Conservation (phyloP, 2,113 vertebrate species). For the Ibidorhyncha struthersii region DNA sequence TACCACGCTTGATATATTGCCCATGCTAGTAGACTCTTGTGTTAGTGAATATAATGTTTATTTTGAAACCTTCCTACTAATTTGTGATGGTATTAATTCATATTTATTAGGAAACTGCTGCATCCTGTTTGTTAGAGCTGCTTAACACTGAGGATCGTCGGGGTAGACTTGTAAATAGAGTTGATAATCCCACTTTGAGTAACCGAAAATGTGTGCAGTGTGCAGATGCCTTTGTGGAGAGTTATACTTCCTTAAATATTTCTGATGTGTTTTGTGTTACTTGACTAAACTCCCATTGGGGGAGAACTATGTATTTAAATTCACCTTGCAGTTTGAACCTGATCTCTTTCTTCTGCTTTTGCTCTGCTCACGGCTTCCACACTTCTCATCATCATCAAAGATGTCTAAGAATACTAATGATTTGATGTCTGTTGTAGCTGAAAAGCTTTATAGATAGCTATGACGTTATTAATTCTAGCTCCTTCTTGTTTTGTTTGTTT, state of each 20-base stretch:
- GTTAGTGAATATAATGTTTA: not conserved
- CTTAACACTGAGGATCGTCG: accelerated
- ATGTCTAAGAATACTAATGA: not conserved
- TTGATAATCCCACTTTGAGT: not conserved
- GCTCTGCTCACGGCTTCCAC: not conserved
- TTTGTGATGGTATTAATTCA: not conserved
- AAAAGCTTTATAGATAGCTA: not conserved
- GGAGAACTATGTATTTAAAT: not conserved
- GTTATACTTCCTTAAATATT: not conserved
- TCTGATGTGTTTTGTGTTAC: not conserved
- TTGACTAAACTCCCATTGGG: not conserved
- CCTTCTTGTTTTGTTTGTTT: not conserved
- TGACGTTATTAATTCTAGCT: not conserved
- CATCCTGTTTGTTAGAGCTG: not conserved
- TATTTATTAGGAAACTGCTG: not conserved
- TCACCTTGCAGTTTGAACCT: not conserved
- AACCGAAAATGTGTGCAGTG: not conserved
- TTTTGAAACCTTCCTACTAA: not conserved
- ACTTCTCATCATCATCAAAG: not conserved
- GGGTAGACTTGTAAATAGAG: not conserved
- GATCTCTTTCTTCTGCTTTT: not conserved
- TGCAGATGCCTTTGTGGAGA: not conserved
- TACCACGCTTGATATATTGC: not conserved
- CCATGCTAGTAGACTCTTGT: not conserved
- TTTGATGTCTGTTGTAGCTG: not conserved